Evolutionary conservation across 2,888 invertebrate genomes (phyloP), one percentile per base, ranked within the genome.

Genomic region (Leptura quadrifasciata): DNA sequence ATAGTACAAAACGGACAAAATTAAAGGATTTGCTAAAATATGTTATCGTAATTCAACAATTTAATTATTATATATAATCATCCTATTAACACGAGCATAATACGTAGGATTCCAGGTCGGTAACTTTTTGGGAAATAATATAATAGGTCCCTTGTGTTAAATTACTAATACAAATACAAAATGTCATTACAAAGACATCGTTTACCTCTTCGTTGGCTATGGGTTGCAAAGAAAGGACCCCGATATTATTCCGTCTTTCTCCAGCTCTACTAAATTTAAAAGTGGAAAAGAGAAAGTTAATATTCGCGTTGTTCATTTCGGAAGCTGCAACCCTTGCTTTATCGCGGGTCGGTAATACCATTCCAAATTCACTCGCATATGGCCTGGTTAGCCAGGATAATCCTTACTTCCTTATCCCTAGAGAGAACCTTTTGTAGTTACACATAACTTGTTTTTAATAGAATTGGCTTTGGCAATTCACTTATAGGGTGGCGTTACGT

Each of bases 301-400:
- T 35, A 39, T 58, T 39, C 58, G 58, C 58, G 31, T 21, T 60
- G 65, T 68, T 74, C 61, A 65, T 73, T 73, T 73, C 65, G 27
- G 35, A 57, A 60, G 65, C 35, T 76, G 75, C 81, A 84, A 84
- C 84, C 84, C 84, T 84, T 84, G 82, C 84, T 84, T 82, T 85
- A 85, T 85, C 84, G 82, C 84, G 72, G 81, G 78, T 81, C 80
- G 75, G 82, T 84, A 84, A 83, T 84, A 79, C 80, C 81, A 82
- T 82, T 81, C 82, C 77, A 78, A 85, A 85, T 85, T 84, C 84
- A 84, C 85, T 85, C 85, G 82, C 83, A 85, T 84, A 84, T 84
- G 84, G 84, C 84, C 79, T 81, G 84, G 83, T 85, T 84, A 85
- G 84, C 81, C 81, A 75, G 83, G 84, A 85, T 85, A 85, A 85